Evolutionary conservation across 2,888 invertebrate species (phyloP).

Genomic region (Phymatocera aterrima): DNA sequence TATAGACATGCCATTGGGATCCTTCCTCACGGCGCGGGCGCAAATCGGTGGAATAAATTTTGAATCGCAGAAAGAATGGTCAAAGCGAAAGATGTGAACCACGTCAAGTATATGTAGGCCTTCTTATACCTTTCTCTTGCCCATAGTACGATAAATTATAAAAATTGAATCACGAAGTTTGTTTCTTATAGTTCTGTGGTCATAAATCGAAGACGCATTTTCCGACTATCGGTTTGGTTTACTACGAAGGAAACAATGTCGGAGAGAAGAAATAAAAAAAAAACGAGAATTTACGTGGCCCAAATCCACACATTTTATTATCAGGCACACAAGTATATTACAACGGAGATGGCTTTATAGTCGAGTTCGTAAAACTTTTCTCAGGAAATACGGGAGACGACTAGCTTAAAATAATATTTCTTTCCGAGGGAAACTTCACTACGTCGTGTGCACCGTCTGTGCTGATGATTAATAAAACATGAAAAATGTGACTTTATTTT

Average conservation of each 20-base stretch:
- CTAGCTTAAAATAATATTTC: slow-evolving; percentile 10
- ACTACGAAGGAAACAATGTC: background rate
- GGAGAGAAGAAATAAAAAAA: background rate
- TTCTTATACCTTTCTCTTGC: background rate
- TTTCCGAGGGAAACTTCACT: background rate
- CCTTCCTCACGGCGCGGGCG: no score
- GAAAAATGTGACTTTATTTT: background rate
- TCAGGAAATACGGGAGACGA: background rate
- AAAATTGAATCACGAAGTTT: background rate
- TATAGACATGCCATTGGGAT: background rate
- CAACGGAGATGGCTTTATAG: background rate
- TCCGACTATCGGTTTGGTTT: background rate
- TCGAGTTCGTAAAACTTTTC: background rate
- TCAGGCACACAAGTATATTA: background rate
- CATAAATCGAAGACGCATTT: background rate
- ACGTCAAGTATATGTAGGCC: background rate
- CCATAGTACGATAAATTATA: background rate
- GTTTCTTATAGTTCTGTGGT: background rate
- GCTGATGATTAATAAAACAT: background rate
- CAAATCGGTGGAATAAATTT: background rate
- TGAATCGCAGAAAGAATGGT: background rate
- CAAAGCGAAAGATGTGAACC: background rate
- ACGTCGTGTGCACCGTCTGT: background rate
- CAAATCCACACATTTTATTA: background rate
- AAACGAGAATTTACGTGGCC: background rate